Base-by-base conservation (phyloP, 2,797 vertebrate genomes). In the Rhodeus uyekii region DNA sequence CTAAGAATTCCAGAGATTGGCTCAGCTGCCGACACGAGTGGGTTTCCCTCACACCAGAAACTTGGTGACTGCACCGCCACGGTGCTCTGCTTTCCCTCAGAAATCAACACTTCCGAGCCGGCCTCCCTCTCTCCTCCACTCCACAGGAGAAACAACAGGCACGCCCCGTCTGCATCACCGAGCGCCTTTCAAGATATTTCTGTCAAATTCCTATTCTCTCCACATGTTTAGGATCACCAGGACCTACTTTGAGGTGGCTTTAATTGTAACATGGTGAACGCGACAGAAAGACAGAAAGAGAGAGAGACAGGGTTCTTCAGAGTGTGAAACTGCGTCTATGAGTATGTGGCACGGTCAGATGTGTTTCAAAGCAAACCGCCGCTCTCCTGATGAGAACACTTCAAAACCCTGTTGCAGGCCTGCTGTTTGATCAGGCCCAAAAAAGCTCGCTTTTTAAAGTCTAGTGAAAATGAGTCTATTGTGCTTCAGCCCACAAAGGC, bases 391-490 rank as follows among this genome's bases (percentile, higher is more conserved):
- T 79, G 84, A 82, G 84, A 83, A 67, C 73, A 86, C 84, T 80
- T 87, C 80, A 84, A 83, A 83, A 48, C 58, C 55, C 34, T 58
- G 77, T 78, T 2, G 87, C 88, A 84, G 89, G 91, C 78, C 85
- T 89, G 91, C 42, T 69, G 68, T 93, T 93, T 83, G 87, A 91
- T 92, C 89, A 1, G 14, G 38, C 29, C 58, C 87, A 84, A 78
- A 91, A 92, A 91, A 92, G 89, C 88, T n/a, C 0, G 55, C 80
- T 84, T 74, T 92, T 92, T 90, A 90, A 92, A 93, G 88, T 89
- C 78, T 84, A 84, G 86, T 88, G 90, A 92, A 93, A 93, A 93
- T 91, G 63, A 93, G 91, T 84, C 91, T 91, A 91, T 94, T 94
- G 90, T 93, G 92, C 65, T 92, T 90, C 88, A 74, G 90, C 88